Evolutionary conservation across 2,797 vertebrate species (phyloP).

Genomic region (Sebastes miniatus): DNA sequence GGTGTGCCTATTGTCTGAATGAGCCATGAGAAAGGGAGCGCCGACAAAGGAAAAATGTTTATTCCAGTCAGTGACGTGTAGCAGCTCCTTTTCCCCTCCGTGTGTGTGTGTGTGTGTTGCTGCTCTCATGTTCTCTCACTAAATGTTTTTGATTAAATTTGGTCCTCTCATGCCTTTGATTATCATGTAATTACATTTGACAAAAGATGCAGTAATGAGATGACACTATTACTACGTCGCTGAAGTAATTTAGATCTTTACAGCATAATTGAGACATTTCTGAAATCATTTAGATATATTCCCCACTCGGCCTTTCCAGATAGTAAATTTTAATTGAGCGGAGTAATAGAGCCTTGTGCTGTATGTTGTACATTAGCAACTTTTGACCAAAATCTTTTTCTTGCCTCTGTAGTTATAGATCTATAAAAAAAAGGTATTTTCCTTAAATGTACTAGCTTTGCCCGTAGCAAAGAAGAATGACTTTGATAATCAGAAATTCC

Average conservation of each 20-base stretch:
- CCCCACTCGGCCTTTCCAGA: constrained; percentile 38
- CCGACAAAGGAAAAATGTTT: constrained; percentile 42
- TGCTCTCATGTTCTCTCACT: constrained; percentile 44
- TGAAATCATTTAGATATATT: constrained; percentile 46
- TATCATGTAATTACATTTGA: constrained; percentile 57
- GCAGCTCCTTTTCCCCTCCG: constrained; percentile 21
- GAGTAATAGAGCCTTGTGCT: constrained; percentile 19
- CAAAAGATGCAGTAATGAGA: constrained; percentile 62
- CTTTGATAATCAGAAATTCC: constrained; percentile 18
- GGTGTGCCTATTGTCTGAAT: constrained; percentile 46
- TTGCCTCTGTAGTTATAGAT: constrained; percentile 10
- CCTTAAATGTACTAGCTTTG: constrained; percentile 16
- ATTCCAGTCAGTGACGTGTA: constrained; percentile 57
- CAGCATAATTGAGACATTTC: constrained; percentile 40
- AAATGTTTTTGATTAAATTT: constrained; percentile 59
- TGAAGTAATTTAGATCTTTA: constrained; percentile 57
- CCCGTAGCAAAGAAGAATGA: background rate
- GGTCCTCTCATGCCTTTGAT: constrained; percentile 66
- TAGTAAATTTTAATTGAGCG: constrained; percentile 33
- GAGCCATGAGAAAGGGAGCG: constrained; percentile 36
- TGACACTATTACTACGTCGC: constrained; percentile 43
- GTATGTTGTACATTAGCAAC: constrained; percentile 36
- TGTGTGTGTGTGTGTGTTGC: background rate
- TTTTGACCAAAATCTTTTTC: constrained; percentile 53
- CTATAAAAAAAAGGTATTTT: constrained; percentile 21